phyloP scores from a whole-genome alignment of 1,140 invertebrate species.

The Tetranychus urticae region DNA sequence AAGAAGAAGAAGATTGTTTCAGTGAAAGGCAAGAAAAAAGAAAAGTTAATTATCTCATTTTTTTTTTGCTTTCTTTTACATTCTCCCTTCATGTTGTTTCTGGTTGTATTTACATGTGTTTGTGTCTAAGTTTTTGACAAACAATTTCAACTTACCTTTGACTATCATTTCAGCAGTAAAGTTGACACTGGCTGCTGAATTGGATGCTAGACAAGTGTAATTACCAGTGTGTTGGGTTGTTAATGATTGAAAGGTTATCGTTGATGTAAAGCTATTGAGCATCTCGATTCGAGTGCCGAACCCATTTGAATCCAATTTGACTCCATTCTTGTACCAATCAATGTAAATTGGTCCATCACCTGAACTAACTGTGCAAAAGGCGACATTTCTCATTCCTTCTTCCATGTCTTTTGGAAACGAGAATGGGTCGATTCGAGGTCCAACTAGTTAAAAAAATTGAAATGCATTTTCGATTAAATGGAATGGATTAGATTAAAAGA shows the following conservation, averaged over 20 bases:
- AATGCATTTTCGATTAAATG: too few species aligned
- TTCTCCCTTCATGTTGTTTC: too few species aligned
- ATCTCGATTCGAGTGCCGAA: constrained; percentile 10
- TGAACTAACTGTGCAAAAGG: constrained; percentile 18
- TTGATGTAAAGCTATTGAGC: constrained; percentile 18
- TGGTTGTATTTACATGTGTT: too few species aligned
- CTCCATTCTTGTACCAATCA: constrained; percentile 33
- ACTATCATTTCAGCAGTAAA: constrained; percentile 26
- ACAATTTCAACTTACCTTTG: constrained; percentile 21
- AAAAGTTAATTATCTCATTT: too few species aligned
- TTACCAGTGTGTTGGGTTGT: constrained; percentile 26
- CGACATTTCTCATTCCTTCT: constrained; percentile 29
- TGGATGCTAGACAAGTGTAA: constrained; percentile 30
- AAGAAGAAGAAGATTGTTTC: too few species aligned
- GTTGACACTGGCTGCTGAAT: constrained; percentile 23
- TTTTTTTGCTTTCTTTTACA: too few species aligned
- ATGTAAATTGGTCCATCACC: constrained; percentile 26
- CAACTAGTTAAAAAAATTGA: constrained; percentile 19
- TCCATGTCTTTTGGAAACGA: constrained; percentile 33
- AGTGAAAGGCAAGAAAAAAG: too few species aligned
- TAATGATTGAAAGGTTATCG: constrained; percentile 20
- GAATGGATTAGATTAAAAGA: too few species aligned
- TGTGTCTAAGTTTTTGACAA: too few species aligned
- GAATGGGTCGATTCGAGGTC: constrained; percentile 33
- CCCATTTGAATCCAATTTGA: constrained; percentile 1